These are phyloP conservation scores for Andrena marginata DNA, from an alignment of 2,888 invertebrate genomes.

Conservation along the genomic window DNA sequence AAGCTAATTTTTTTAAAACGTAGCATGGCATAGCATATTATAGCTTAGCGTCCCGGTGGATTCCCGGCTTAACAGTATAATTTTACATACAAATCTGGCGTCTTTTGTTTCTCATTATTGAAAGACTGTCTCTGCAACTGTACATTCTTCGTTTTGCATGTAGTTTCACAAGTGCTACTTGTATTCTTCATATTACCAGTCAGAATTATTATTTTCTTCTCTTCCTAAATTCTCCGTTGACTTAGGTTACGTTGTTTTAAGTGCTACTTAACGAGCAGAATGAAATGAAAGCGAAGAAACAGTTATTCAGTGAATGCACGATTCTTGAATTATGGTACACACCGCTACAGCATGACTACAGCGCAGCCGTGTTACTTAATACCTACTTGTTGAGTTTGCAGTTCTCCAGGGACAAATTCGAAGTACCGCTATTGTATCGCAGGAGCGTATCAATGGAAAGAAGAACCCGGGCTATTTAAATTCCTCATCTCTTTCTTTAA, in stretches of 20 bases:
- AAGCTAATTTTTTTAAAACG: no score
- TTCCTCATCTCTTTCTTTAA: neutral
- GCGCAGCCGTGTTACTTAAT: neutral
- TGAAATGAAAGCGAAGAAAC: neutral
- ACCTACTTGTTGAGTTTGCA: constrained; percentile 1
- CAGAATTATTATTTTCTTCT: neutral
- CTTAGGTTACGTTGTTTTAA: neutral
- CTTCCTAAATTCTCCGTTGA: neutral
- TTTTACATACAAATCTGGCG: constrained; percentile 54
- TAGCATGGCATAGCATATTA: no score
- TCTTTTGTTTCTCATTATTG: constrained; percentile 14
- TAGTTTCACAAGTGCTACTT: constrained; percentile 2
- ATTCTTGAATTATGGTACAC: neutral
- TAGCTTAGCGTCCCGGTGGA: no score
- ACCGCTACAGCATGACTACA: neutral
- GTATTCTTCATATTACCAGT: constrained; percentile 35
- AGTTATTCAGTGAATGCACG: neutral
- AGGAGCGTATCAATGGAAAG: constrained; percentile 20
- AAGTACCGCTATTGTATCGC: constrained; percentile 42
- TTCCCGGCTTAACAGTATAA: neutral
- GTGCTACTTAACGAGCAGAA: neutral
- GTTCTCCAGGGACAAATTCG: neutral
- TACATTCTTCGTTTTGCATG: constrained; percentile 30
- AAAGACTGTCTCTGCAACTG: neutral
- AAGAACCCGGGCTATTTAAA: neutral